phyloP scores from a whole-genome alignment of 2,113 vertebrate species.

The Erpornis zantholeuca region DNA sequence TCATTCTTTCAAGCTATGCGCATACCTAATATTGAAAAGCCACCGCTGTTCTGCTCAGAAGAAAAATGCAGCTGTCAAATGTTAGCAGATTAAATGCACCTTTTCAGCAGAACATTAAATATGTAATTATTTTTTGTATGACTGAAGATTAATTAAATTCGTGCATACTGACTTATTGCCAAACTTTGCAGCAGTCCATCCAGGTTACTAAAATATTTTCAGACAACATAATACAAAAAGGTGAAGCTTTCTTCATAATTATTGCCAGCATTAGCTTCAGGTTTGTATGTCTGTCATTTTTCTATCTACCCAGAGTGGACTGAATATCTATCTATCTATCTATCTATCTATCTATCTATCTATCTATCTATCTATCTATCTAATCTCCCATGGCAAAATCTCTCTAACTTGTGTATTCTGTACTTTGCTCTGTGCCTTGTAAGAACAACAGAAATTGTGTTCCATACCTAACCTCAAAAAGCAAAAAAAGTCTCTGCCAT shows the following conservation, averaged over 20 bases:
- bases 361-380: neutral
- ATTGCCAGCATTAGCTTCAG: neutral
- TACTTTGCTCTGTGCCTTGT: neutral
- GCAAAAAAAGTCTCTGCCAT: neutral
- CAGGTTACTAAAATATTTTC: conserved; percentile 42
- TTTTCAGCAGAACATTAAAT: conserved; percentile 69
- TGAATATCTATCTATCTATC: neutral
- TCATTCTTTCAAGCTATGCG: conserved; percentile 64
- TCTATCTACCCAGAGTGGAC: neutral
- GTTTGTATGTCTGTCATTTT: neutral
- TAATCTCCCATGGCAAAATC: neutral
- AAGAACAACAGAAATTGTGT: neutral
- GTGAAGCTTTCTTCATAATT: conserved; percentile 41
- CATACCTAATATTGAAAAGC: conserved; percentile 63
- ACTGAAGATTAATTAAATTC: conserved; percentile 69
- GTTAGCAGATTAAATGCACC: conserved; percentile 67
- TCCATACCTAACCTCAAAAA: neutral
- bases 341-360: too few species aligned
- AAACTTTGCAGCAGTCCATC: conserved; percentile 62
- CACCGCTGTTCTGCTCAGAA: conserved; percentile 47
- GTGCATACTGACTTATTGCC: conserved; percentile 57
- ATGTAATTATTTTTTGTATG: conserved; percentile 73
- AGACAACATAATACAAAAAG: conserved; percentile 8
- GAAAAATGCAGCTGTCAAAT: conserved; percentile 75
- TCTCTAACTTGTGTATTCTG: neutral